Evolutionary conservation across 2,888 invertebrate species (phyloP).

Genomic region (Notodonta ziczac): DNA sequence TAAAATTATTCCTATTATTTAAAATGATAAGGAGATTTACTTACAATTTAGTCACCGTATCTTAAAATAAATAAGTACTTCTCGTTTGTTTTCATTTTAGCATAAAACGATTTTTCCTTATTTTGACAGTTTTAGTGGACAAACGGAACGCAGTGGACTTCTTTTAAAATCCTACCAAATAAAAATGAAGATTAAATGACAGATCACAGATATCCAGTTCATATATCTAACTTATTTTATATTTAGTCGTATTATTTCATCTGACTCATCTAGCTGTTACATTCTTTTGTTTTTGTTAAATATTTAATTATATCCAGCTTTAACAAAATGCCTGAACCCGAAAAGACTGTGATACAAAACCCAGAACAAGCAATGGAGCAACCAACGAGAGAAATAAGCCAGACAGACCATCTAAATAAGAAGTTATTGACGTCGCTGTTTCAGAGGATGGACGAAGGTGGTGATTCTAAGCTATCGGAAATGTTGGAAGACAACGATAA

Average conservation of each 20-base stretch:
- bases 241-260: constrained; percentile 4
- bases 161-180: constrained; percentile 32
- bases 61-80: too few relatives aligned
- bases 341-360: constrained; percentile 49
- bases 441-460: constrained; percentile 83
- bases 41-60: too few relatives aligned
- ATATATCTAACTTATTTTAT: neutral
- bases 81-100: too few relatives aligned
- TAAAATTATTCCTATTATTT: too few relatives aligned
- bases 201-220: constrained; percentile 6
- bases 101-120: too few relatives aligned
- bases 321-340: constrained; percentile 68
- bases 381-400: constrained; percentile 80
- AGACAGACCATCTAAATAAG: constrained; percentile 88
- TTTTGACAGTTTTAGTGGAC: too few relatives aligned
- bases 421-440: constrained; percentile 86
- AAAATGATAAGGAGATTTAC: too few relatives aligned
- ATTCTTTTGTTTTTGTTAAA: constrained; percentile 37
- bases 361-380: constrained; percentile 54
- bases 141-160: too few relatives aligned
- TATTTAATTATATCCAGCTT: constrained; percentile 2
- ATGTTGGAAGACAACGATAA: constrained; percentile 66
- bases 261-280: neutral
- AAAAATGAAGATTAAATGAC: constrained; percentile 11
- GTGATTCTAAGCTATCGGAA: constrained; percentile 59